Evolutionary conservation across 2,113 vertebrate genomes (phyloP), one percentile per base, ranked within the genome.

Genomic region (Rhinogobius similis): DNA sequence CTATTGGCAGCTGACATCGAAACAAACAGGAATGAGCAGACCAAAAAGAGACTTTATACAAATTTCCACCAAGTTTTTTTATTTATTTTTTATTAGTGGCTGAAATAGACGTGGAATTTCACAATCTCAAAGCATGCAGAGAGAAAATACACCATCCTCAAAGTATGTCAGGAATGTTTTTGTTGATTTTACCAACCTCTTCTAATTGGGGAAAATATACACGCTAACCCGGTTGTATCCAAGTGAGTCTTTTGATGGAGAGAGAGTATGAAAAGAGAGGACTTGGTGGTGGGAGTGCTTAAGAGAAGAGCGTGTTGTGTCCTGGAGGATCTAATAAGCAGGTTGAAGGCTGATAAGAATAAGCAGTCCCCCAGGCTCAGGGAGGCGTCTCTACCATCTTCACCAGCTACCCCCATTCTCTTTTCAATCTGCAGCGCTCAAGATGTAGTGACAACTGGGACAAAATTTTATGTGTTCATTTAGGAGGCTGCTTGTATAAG

Each of bases 301-400:
- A 90, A 88, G 86, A 79, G 74, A 78, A 83, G 90, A 88, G 82
- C 48, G 53, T 82, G 81, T 81, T 48, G 67, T 90, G 84, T 91
- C 90, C 90, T 90, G 84, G 83, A 90, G 88, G 90, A 90, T 91
- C 87, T 90, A 93, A 92, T 92, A 92, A 91, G 91, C 90, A 91
- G 90, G 90, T 92, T 90, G 89, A 91, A 91, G 87, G 74, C 87
- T 86, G 91, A 91, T 92, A 90, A 92, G 86, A 88, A 91, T 92
- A 93, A 92, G 91, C 90, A 90, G 85, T 90, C 90, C 91, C 90
- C 79, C 87, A 89, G 88, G 91, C 88, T 91, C 87, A 73, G 20
- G 88, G 81, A 83, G 87, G 82, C 82, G 81, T 87, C 83, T 87
- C 82, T 70, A 75, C 69, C 29, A 36, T 36, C 26, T 65, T 53